phyloP scores from a whole-genome alignment of 1,140 invertebrate genomes.

The Coenobita brevimanus region DNA sequence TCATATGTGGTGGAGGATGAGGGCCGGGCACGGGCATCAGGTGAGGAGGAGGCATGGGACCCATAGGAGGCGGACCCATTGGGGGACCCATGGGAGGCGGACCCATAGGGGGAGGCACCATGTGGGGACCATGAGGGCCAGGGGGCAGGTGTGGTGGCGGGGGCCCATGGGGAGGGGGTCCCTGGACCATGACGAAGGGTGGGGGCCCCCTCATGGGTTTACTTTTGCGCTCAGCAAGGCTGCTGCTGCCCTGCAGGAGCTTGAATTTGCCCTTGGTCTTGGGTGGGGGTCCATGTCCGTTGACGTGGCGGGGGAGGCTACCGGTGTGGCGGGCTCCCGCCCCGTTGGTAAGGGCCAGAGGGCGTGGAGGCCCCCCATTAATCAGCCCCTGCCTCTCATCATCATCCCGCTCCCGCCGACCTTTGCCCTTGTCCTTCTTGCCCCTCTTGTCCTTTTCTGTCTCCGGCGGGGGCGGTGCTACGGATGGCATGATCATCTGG shows the following conservation, averaged over 20 bases:
- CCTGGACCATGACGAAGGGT: conserved; percentile 70
- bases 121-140: conserved; percentile 49
- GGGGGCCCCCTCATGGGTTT: conserved; percentile 68
- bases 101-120: conserved; percentile 70
- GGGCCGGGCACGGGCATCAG: conserved; percentile 67
- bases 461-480: conserved; percentile 72
- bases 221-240: conserved; percentile 63
- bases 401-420: conserved; percentile 70
- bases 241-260: conserved; percentile 64
- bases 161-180: conserved; percentile 66
- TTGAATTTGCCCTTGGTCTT: conserved; percentile 70
- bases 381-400: conserved; percentile 59
- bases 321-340: conserved; percentile 56
- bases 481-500: conserved; percentile 83
- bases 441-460: conserved; percentile 72
- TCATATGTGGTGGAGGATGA: conserved; percentile 68
- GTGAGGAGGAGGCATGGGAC: conserved; percentile 71
- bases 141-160: conserved; percentile 53
- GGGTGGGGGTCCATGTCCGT: conserved; percentile 66
- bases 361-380: conserved; percentile 59
- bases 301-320: conserved; percentile 65
- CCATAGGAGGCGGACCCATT: conserved; percentile 42
- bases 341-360: conserved; percentile 44
- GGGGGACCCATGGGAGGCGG: conserved; percentile 24
- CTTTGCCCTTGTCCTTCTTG: conserved; percentile 71